These are phyloP conservation scores for Hypocryptadius cinnamomeus DNA, from an alignment of 2,113 vertebrate genomes.

Conservation along the genomic window DNA sequence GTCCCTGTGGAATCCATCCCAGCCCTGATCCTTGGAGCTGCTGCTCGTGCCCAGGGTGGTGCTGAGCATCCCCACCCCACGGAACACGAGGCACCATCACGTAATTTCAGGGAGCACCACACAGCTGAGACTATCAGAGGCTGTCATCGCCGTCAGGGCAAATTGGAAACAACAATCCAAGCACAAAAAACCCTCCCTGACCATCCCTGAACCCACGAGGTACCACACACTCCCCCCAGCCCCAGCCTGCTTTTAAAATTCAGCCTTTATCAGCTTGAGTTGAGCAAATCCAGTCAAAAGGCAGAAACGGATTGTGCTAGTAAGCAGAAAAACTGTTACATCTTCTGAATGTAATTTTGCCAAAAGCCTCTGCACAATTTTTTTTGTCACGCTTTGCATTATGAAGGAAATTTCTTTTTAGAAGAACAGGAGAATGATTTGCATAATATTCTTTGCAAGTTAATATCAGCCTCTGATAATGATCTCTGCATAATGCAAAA, in stretches of 20 bases:
- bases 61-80: not conserved
- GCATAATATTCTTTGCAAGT: conserved; percentile 75
- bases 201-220: not conserved
- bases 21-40: fast-evolving
- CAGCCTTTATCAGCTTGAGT: conserved; percentile 52
- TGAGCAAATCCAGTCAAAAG: conserved; percentile 55
- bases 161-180: not conserved
- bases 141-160: fast-evolving
- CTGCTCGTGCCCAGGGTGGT: fast-evolving
- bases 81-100: fast-evolving
- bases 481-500: conserved; percentile 57
- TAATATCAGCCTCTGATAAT: conserved; percentile 72
- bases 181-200: not conserved
- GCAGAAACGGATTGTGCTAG: conserved; percentile 65
- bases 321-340: conserved; percentile 68
- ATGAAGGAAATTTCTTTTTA: conserved; percentile 64
- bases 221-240: not conserved
- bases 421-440: conserved; percentile 64
- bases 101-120: fast-evolving
- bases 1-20: fast-evolving
- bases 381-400: conserved; percentile 65
- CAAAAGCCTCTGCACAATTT: conserved; percentile 60
- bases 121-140: not conserved
- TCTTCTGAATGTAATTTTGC: conserved; percentile 66
- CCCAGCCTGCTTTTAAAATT: conserved; percentile 33